Conservation (phyloP, 2,113 vertebrate species). For the Microtus richardsoni region DNA sequence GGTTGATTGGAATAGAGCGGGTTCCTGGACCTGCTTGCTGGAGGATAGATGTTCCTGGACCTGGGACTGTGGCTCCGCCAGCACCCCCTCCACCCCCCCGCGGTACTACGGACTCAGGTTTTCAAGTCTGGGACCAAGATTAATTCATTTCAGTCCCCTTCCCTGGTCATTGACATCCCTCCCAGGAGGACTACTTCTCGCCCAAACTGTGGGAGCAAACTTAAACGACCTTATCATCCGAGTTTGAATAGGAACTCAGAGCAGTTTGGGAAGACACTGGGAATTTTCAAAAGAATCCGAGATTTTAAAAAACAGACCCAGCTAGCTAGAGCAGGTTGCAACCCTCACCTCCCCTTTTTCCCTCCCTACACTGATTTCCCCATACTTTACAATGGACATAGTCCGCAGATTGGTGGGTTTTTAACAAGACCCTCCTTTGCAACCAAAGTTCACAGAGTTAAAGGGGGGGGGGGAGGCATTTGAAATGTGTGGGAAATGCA, state of each 20-base stretch:
- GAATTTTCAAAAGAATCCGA: background rate
- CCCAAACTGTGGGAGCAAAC: background rate
- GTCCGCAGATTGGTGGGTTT: background rate
- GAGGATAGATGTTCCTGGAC: background rate
- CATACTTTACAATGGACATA: background rate
- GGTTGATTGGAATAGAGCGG: background rate
- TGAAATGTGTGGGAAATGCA: conserved; percentile 57
- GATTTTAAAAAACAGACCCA: background rate
- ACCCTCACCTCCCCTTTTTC: fast-evolving
- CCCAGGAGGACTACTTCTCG: background rate
- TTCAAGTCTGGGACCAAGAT: background rate
- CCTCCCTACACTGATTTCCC: background rate
- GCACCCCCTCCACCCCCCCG: no score
- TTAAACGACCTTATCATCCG: background rate
- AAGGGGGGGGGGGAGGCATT: background rate
- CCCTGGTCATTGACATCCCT: background rate
- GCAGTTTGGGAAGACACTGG: background rate
- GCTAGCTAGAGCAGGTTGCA: background rate
- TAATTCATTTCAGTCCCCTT: background rate
- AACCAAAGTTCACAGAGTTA: conserved; percentile 29
- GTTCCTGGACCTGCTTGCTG: background rate
- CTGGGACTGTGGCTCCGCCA: background rate
- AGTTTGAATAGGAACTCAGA: background rate
- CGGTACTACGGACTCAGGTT: background rate
- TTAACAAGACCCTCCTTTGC: conserved; percentile 40